Base-by-base conservation (phyloP, 2,888 invertebrate species). In the Chironomus tentans region DNA sequence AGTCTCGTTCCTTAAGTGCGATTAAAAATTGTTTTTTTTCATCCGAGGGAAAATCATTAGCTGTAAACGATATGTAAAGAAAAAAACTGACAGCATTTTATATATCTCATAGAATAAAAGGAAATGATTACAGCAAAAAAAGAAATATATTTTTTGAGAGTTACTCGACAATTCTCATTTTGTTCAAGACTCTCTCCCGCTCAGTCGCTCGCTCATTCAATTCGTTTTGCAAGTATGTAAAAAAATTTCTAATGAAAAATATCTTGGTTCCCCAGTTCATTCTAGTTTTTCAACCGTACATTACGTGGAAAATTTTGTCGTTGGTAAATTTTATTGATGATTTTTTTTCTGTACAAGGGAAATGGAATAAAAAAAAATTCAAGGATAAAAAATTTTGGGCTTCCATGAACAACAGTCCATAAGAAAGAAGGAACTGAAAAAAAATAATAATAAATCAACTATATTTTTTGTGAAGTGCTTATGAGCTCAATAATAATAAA, bases 291-390 rank as follows among this genome's bases (percentile, higher is more conserved):
- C 62, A 61, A 46, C 68, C 12, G 74, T 68, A 68, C 68, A 46
- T 38, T 74, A 74, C 74, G 74, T 74, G 74, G 68, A 74, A 74
- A 68, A 68, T 74, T 68, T 48, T 22, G 65, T 65, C 74, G 74
- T 74, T 74, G 74, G 74, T 74, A 73, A 38, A 74, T 68, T 28
- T 68, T 74, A 74, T 74, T 74, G 74, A 74, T 74, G 74, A 74
- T n/a, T 74, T 74, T 72, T 72, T 74, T 68, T 68, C 12, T 13
- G 18, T 68, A 48, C 74, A 74, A 74, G 74, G 68, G 74, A 74
- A 74, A 74, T 74, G 15, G 18, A 56, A 56, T 62, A 68, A 72
- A 72, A 50, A 47, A 62, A 73, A 73, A 38, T 73, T 62, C 72
- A 73, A 73, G 72, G 72, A 73, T 73, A 73, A 24, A 38, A 56